Evolutionary conservation across 1,140 invertebrate genomes (phyloP).

Genomic region (Homalodisca vitripennis): DNA sequence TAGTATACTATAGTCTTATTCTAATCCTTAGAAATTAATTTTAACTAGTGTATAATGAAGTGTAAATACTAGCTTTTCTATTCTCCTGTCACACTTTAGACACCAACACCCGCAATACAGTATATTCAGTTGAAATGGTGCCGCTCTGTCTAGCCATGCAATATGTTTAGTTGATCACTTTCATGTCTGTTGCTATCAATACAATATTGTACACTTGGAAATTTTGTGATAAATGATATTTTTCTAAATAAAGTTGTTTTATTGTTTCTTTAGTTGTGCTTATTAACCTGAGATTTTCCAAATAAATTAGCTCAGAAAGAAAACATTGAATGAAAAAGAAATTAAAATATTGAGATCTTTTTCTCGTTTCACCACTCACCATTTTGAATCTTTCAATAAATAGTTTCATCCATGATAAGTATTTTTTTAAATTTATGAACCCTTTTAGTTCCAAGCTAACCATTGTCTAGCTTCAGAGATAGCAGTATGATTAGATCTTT

Average conservation of each 20-base stretch:
- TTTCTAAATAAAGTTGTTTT: conserved; percentile 27
- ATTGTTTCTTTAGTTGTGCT: too few species aligned
- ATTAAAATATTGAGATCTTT: too few species aligned
- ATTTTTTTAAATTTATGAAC: too few species aligned
- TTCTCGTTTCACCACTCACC: too few species aligned
- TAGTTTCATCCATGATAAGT: too few species aligned
- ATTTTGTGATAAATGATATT: conserved; percentile 24
- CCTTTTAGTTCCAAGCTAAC: too few species aligned
- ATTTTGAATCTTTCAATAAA: too few species aligned
- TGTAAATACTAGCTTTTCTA: conserved; percentile 20
- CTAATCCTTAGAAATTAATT: background rate
- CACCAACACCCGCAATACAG: background rate
- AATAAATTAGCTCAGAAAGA: too few species aligned
- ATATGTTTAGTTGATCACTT: conserved; percentile 1
- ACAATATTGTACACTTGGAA: conserved; percentile 21
- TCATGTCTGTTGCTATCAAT: conserved; percentile 15
- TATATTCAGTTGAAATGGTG: background rate
- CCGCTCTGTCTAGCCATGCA: conserved; percentile 12
- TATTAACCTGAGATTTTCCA: too few species aligned
- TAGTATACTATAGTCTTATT: background rate
- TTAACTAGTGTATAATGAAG: background rate
- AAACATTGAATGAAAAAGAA: too few species aligned
- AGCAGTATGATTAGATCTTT: too few species aligned
- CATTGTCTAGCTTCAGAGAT: too few species aligned
- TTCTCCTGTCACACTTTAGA: background rate